Percentiles rank a stretch among this genome's conserved stretches.
These are phyloP conservation scores for Passerculus sandwichensis DNA, from an alignment of 2,797 vertebrate species.

Conservation along the genomic window DNA sequence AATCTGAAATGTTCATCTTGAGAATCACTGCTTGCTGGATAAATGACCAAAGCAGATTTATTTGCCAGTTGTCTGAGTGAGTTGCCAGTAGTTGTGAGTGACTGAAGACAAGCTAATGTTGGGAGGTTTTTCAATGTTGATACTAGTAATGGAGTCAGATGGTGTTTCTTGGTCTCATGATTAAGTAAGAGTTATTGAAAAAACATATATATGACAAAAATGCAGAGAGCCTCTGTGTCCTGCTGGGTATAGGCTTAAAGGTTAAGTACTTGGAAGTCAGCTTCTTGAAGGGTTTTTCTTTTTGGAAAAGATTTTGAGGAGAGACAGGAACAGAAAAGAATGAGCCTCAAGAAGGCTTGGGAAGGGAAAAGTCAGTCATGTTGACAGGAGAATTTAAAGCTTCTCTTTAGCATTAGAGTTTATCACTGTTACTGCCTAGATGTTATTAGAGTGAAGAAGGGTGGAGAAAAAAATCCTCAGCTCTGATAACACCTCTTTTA, in stretches of 20 bases:
- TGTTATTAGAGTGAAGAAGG: neutral
- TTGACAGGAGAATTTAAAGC: neutral
- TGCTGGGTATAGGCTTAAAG: neutral
- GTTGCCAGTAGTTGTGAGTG: neutral
- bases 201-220: neutral
- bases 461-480: neutral
- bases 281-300: neutral
- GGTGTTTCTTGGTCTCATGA: neutral
- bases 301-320: neutral
- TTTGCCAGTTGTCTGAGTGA: neutral
- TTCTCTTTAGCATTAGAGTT: neutral
- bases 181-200: neutral
- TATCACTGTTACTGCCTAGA: neutral
- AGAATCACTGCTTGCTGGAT: neutral
- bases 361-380: neutral
- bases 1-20: neutral
- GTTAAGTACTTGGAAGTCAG: neutral
- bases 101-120: neutral
- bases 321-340: neutral
- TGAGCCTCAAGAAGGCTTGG: neutral
- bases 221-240: neutral
- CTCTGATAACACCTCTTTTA: neutral
- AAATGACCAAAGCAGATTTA: neutral
- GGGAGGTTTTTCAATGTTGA: neutral
- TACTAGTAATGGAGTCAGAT: neutral